Conservation (phyloP, 2,888 invertebrate species). For the Platycnemis pennipes region DNA sequence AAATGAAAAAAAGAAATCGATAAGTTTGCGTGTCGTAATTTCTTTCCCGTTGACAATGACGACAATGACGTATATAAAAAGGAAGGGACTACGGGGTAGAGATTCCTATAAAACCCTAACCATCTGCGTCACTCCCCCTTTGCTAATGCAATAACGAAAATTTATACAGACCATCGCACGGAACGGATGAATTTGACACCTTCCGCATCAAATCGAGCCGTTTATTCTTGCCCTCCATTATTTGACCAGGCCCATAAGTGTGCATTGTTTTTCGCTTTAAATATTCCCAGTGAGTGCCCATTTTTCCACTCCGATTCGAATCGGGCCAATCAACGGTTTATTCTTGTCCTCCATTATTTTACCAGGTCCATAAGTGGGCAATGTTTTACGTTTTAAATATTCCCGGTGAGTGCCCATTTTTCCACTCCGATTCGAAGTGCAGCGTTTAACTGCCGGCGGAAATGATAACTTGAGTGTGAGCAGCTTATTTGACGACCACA, state of each 20-base stretch:
- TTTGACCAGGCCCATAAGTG: slow-evolving; percentile 4
- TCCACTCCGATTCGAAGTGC: too few species aligned
- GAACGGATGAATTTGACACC: background rate
- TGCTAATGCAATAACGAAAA: slow-evolving; percentile 55
- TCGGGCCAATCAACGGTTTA: too few species aligned
- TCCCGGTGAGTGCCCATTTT: too few species aligned
- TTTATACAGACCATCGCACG: slow-evolving; percentile 30
- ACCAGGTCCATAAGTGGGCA: too few species aligned
- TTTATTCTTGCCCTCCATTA: slow-evolving; percentile 41
- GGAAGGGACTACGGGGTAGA: background rate
- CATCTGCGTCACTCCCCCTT: background rate
- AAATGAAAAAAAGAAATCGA: slow-evolving; percentile 1
- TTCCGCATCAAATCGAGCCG: slow-evolving; percentile 37
- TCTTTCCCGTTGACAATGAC: slow-evolving; percentile 1
- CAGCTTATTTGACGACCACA: too few species aligned
- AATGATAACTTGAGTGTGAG: too few species aligned
- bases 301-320: background rate
- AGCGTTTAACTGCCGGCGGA: too few species aligned
- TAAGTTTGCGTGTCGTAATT: slow-evolving; percentile 53
- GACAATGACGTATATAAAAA: background rate
- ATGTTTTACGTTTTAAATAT: too few species aligned
- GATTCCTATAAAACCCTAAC: background rate
- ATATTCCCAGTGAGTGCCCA: background rate
- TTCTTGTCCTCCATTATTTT: too few species aligned
- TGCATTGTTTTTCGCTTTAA: slow-evolving; percentile 25